Conservation (phyloP, 2,113 vertebrate species). For the Hystrix cristata region DNA sequence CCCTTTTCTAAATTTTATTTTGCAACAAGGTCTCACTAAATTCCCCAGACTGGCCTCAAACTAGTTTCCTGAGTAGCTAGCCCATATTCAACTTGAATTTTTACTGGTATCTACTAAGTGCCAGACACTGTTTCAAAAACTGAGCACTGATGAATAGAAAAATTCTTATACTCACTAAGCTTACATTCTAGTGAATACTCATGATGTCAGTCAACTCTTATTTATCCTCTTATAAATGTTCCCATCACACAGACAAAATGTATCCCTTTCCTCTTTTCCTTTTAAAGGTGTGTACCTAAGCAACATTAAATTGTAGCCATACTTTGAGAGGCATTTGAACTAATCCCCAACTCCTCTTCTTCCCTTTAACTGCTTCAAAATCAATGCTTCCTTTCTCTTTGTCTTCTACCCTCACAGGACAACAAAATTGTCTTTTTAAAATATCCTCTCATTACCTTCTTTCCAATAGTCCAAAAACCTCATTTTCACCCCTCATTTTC, state of each 20-base stretch:
- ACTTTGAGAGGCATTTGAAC: not conserved
- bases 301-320: constrained; percentile 18
- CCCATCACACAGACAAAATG: not conserved
- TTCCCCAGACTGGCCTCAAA: not conserved
- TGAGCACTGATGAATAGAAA: not conserved
- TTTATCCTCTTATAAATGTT: not conserved
- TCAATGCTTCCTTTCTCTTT: not conserved
- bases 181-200: not conserved
- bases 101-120: not conserved
- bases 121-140: not conserved
- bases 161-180: not conserved
- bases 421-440: constrained; percentile 33
- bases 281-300: not conserved
- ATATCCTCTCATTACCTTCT: not conserved
- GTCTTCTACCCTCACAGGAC: not conserved
- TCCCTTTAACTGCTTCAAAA: not conserved
- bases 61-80: not conserved
- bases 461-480: constrained; percentile 1
- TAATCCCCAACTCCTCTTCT: not conserved
- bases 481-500: not conserved
- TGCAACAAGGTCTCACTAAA: not conserved
- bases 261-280: not conserved
- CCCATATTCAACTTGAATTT: not conserved
- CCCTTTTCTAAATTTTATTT: not conserved
- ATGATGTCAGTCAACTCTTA: not conserved